Conservation (phyloP, 2,797 vertebrate species). For the Falco novaeseelandiae region DNA sequence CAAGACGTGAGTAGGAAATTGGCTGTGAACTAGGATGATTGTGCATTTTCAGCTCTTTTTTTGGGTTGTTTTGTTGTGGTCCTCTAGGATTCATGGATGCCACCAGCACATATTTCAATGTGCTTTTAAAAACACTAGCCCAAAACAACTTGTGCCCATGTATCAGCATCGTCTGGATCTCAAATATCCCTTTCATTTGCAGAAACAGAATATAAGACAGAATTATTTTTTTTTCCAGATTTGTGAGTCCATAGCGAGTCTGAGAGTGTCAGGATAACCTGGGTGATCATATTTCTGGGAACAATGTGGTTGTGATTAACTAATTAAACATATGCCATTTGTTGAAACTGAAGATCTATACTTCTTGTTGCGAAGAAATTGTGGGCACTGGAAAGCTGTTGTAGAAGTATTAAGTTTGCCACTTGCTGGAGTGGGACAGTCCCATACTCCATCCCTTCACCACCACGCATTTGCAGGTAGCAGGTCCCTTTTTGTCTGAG, state of each 20-base stretch:
- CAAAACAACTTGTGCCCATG: neutral
- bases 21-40: neutral
- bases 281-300: neutral
- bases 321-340: neutral
- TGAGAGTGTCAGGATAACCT: neutral
- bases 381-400: neutral
- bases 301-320: accelerated
- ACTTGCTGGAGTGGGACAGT: accelerated
- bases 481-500: neutral
- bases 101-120: neutral
- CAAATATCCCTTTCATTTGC: neutral
- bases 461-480: neutral
- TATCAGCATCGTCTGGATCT: neutral
- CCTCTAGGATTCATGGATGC: neutral
- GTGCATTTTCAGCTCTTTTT: neutral
- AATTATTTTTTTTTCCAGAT: neutral
- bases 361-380: neutral
- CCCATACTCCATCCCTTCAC: neutral
- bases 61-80: accelerated
- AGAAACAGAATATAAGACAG: neutral
- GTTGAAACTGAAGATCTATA: neutral
- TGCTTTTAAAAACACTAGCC: neutral
- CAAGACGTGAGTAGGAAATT: neutral
- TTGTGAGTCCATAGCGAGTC: neutral
- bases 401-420: neutral